These are phyloP conservation scores for Pseudolaguvia tuberculata DNA, from an alignment of 2,113 vertebrate species.

Conservation along the genomic window DNA sequence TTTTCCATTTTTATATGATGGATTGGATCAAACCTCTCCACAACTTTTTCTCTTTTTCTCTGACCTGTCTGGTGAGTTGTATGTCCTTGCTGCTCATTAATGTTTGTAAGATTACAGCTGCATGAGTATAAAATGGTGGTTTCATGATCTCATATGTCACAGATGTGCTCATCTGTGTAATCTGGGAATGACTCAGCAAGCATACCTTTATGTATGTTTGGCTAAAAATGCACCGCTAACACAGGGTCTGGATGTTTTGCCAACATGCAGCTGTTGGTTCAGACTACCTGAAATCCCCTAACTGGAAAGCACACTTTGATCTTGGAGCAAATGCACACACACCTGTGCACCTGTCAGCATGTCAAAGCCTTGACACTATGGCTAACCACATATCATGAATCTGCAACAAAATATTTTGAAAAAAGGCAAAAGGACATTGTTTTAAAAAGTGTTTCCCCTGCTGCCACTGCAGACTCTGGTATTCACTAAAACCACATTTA, in stretches of 20 bases:
- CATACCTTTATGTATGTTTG: background rate
- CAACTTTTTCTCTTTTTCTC: no score
- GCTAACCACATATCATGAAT: slow-evolving; percentile 37
- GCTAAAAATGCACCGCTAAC: background rate
- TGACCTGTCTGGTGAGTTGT: no score
- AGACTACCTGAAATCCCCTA: slow-evolving; percentile 38
- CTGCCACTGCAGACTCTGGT: slow-evolving; percentile 9
- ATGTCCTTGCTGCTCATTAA: background rate
- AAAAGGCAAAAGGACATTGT: background rate
- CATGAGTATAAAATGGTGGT: slow-evolving; percentile 11
- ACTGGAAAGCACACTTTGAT: slow-evolving; percentile 40
- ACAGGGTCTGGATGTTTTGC: slow-evolving; percentile 7
- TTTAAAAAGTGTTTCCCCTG: background rate
- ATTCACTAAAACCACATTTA: background rate
- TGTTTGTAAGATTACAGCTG: slow-evolving; percentile 26
- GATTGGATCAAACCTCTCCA: no score
- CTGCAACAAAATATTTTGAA: background rate
- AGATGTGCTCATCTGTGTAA: slow-evolving; percentile 32
- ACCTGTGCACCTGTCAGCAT: slow-evolving; percentile 35
- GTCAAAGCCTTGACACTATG: background rate
- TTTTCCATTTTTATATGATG: no score
- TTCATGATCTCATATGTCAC: slow-evolving; percentile 24
- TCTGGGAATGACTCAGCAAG: slow-evolving; percentile 20
- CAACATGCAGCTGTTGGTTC: slow-evolving; percentile 21
- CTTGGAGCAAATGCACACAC: background rate